Conservation (phyloP, 2,888 invertebrate species). For the Barypeithes pellucidus region DNA sequence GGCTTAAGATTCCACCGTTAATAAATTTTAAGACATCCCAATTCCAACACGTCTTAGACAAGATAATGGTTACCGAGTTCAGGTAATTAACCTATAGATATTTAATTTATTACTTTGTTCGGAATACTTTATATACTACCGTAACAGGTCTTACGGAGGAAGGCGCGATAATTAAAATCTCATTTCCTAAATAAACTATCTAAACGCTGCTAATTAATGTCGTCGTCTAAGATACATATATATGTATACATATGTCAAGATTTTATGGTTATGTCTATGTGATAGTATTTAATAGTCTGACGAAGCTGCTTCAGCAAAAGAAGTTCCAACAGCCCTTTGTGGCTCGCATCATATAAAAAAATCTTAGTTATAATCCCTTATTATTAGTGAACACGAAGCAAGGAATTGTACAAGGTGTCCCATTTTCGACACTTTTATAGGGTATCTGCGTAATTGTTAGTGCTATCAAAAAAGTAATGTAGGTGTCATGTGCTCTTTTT, state of each 20-base stretch:
- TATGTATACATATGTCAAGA: constrained; percentile 11
- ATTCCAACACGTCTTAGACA: constrained; percentile 17
- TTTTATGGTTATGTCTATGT: background rate
- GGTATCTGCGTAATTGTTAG: too few relatives aligned
- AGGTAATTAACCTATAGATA: constrained; percentile 21
- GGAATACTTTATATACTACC: constrained; percentile 23
- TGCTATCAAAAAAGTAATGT: too few relatives aligned
- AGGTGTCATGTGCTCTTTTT: too few relatives aligned
- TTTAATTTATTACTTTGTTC: constrained; percentile 16
- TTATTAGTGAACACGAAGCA: too few relatives aligned
- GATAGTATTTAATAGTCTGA: background rate
- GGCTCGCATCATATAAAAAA: too few relatives aligned
- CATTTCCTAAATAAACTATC: constrained; percentile 5
- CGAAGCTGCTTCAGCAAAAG: too few relatives aligned
- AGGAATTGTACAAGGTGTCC: too few relatives aligned
- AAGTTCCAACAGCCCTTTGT: too few relatives aligned
- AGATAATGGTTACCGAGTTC: constrained; percentile 16
- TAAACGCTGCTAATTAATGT: background rate
- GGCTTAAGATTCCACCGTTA: background rate
- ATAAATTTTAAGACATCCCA: constrained; percentile 20
- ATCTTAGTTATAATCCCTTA: too few relatives aligned
- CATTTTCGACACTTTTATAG: too few relatives aligned
- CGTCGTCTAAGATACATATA: background rate
- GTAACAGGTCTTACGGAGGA: background rate
- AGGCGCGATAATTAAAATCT: constrained; percentile 3